A percentile compares a stretch with the other conserved stretches of the same genome.
phyloP scores from a whole-genome alignment of 2,888 invertebrate species.

The Selenia dentaria region DNA sequence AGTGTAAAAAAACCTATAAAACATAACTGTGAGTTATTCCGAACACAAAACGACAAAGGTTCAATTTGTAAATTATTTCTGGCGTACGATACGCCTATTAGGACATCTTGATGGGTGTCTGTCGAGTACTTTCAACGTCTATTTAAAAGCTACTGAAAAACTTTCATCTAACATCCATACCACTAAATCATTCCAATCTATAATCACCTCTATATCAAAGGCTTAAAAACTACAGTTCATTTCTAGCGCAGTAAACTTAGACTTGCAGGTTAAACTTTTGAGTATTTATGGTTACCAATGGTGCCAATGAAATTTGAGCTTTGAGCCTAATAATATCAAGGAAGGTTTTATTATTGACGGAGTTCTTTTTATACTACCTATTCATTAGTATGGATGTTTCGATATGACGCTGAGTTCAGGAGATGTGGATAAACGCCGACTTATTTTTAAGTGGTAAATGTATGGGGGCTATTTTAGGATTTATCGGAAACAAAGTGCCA shows the following conservation, averaged over 20 bases:
- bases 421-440: conserved; percentile 61
- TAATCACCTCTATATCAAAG: conserved; percentile 40
- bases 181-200: conserved; percentile 26
- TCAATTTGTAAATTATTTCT: conserved; percentile 81
- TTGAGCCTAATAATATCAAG: conserved; percentile 25
- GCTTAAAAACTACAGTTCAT: conserved; percentile 28
- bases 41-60: conserved; percentile 47
- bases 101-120: conserved; percentile 79
- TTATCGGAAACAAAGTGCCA: conserved; percentile 70
- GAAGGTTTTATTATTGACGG: conserved; percentile 16
- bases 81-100: conserved; percentile 77
- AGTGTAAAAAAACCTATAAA: too few relatives aligned
- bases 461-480: conserved; percentile 66
- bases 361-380: conserved; percentile 46
- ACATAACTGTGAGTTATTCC: too few relatives aligned
- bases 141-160: conserved; percentile 74
- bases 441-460: conserved; percentile 75
- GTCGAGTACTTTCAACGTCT: conserved; percentile 82
- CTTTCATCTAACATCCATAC: conserved; percentile 1
- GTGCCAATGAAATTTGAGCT: conserved; percentile 50
- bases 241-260: conserved; percentile 9
- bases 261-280: conserved; percentile 41
- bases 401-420: conserved; percentile 58
- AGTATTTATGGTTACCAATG: conserved; percentile 66
- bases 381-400: conserved; percentile 45